Evolutionary conservation across 2,888 invertebrate genomes (phyloP), one percentile per base, ranked within the genome.

Genomic region (Micropterix aruncella): DNA sequence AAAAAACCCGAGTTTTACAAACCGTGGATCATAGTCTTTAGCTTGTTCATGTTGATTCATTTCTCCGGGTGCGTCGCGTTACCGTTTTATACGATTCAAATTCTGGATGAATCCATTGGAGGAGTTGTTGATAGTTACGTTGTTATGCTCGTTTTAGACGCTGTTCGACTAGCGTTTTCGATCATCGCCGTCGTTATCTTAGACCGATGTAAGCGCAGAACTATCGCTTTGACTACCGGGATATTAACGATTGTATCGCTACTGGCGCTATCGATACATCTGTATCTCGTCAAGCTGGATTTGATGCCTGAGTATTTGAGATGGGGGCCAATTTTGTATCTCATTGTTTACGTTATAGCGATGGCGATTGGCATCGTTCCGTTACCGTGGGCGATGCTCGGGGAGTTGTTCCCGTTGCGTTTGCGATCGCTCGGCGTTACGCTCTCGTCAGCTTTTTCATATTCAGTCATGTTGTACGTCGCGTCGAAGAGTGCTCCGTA

Each of bases 61-160:
- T 76, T 83, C 47, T 75, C 79, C 17, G 84, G 83, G 1, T 75
- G 80, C 5, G 82, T 81, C 52, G 79, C 81, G 0, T 70, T 84
- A 16, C 75, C 77, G 41, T 83, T 80, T 0, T 83, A 83, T 51
- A 75, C 81, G 0, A 77, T 78, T 18, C 73, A 76, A 51, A 77
- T 82, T 40, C 73, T 83, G 45, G 60, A 59, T 5, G 65, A 75
- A 47, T 69, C 75, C 1, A 70, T 82, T 0, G 77, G 79, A 1
- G 70, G 74, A 2, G 65, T 70, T 1, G 69, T 79, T 0, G 73
- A 81, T 52, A 75, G 76, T 1, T 76, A 80, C 43, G 53, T 77
- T 37, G 72, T 78, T 17, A 82, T 80, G 57, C 67, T 83, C 1
- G 65, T 76, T 7, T 65, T 83, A 38, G 83, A 83, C 49, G 49